A percentile compares a stretch with the other conserved stretches of the same genome.
Conservation (phyloP, 2,888 invertebrate genomes). For the Margaritifera margaritifera region DNA sequence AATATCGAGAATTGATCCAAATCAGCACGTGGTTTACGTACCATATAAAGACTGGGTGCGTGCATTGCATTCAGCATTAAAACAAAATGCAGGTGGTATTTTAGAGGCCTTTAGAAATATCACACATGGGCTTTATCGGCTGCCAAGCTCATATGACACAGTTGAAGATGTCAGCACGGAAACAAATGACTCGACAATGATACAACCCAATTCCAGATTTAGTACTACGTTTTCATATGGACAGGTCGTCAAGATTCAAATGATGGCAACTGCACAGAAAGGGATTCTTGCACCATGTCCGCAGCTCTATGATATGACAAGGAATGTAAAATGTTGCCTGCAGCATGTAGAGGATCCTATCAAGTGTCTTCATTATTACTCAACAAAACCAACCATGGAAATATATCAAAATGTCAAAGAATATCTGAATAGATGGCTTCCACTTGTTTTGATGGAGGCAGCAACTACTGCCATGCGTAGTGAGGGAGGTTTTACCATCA, state of each 20-base stretch:
- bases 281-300: conserved; percentile 37
- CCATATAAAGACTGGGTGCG: too few species aligned
- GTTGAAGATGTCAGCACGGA: conserved; percentile 31
- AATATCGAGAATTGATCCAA: too few species aligned
- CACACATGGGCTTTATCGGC: too few species aligned
- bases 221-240: conserved; percentile 35
- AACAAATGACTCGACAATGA: conserved; percentile 7
- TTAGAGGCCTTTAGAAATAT: too few species aligned
- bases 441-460: conserved; percentile 51
- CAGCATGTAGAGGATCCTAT: conserved; percentile 46
- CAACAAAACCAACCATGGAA: conserved; percentile 30
- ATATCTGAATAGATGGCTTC: conserved; percentile 45
- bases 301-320: conserved; percentile 42
- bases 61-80: too few species aligned
- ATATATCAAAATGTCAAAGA: conserved; percentile 16
- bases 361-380: conserved; percentile 32
- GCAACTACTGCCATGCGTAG: conserved; percentile 35
- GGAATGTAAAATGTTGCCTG: conserved; percentile 40
- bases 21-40: too few species aligned
- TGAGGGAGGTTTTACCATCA: conserved; percentile 40
- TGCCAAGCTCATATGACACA: too few species aligned
- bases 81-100: too few species aligned
- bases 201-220: conserved; percentile 36
- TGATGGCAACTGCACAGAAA: conserved; percentile 32
- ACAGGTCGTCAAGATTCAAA: conserved; percentile 37